Evolutionary conservation across 2,797 vertebrate species (phyloP), one percentile per base, ranked within the genome.

Genomic region (Urophycis tenuis): DNA sequence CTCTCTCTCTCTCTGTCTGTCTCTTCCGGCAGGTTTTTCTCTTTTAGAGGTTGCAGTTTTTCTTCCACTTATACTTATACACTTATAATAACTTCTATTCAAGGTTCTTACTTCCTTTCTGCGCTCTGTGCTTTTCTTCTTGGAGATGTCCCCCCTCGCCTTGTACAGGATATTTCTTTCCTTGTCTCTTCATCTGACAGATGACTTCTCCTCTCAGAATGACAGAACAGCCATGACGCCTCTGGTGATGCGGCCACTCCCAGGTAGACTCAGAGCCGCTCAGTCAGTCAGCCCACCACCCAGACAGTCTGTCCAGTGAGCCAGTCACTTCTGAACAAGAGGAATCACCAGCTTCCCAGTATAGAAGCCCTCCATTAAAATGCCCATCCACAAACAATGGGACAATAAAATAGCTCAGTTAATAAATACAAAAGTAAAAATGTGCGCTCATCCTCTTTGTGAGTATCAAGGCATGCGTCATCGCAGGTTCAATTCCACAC

Each of bases 191-290:
- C n/a, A 22, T 60, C 22, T 22, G 11, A 25, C 22, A 25, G 53
- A 60, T 60, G 8, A 60, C 19, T 60, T 25, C 15, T 76, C 30
- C 72, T 74, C 49, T 41, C 17, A 30, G 35, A 74, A 72, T 36
- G 36, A 82, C 31, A 74, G n/a, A n/a, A 22, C 75, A 75, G 86
- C 88, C 90, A 87, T 88, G 87, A 90, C 85, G 73, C 71, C 71
- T 75, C 73, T 15, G 15, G 14, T 67, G 64, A 36, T 49, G 81
- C 84, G 81, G 89, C 90, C 93, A 87, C 91, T 91, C 89, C 90
- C 90, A 88, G 81, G 39, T 49, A 74, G 39, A 10, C 29, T 45
- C 11, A 15, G 7, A 39, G 72, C 45, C 74, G 14, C 34, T 22
- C 71, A 53, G 19, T 53, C 33, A 36, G 72, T 73, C 9, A 73